Evolutionary conservation across 2,113 vertebrate genomes (phyloP), one percentile per base, ranked within the genome.

Genomic region (Odocoileus virginianus): DNA sequence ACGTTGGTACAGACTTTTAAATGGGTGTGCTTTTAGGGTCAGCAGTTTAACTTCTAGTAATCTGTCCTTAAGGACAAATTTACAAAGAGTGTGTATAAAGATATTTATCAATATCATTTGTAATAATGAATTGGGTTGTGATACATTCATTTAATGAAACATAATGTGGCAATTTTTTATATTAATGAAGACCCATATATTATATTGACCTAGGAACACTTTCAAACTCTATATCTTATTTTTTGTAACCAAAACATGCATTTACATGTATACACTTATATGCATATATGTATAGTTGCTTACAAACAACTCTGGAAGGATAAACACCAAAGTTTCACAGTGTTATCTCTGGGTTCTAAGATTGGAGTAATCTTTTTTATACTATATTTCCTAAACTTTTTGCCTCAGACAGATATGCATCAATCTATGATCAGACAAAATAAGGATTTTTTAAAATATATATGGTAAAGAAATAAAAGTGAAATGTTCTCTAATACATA

Each of bases 351-450:
- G 61, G 60, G n/a, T 78, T 90, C 85, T 36, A 40, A 43, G 19
- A 67, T 43, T 93, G 17, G 7, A 96, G 28, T 81, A 84, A 74
- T 33, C 16, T 57, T 95, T 82, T 84, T 28, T 55, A 55, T 64
- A 87, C n/a, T 87, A 4, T 79, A 40, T 78, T 92, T 97, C 76
- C 87, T 91, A 23, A 96, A 89, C n/a, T 52, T 87, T 87, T 60
- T 94, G 43, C n/a, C 27, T 40, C 90, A 30, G 7, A 47, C 17
- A 47, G 15, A 40, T 14, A 43, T 45, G 2, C 8, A 58, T 78
- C 58, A 78, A 5, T 83, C 86, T 83, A 58, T 78, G 60, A 87
- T 90, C 55, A 84, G 61, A 67, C 7, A 50, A 92, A 96, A 92
- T 78, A 67, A 94, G 86, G 9, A 11, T 87, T 36, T 95, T 81